A percentile compares a stretch with the other conserved stretches of the same genome.
Evolutionary conservation across 1,140 invertebrate species (phyloP).

Genomic region (Saccostrea cuccullata): DNA sequence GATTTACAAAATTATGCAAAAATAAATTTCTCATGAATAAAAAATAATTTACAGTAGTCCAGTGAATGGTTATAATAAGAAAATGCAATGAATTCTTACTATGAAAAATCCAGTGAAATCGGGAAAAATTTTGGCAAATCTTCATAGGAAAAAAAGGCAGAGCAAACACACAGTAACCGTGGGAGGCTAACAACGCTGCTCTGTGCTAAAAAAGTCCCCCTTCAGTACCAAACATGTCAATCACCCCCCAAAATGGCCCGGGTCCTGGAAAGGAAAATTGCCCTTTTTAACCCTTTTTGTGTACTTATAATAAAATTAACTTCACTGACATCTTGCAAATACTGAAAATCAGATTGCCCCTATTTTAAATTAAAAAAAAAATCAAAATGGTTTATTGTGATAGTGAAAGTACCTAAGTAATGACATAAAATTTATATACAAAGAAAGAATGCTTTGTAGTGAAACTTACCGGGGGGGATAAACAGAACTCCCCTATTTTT

Average conservation of each 20-base stretch:
- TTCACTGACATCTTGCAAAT: neutral
- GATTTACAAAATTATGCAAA: too few relatives aligned
- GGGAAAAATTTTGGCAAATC: slow-evolving; percentile 60
- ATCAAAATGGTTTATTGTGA: too few relatives aligned
- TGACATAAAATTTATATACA: too few relatives aligned
- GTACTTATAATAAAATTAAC: neutral
- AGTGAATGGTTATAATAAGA: neutral
- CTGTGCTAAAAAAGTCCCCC: slow-evolving; percentile 65
- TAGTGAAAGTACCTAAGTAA: too few relatives aligned
- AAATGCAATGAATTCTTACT: slow-evolving; percentile 43
- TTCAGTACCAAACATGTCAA: slow-evolving; percentile 70
- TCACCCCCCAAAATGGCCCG: slow-evolving; percentile 66
- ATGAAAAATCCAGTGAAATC: slow-evolving; percentile 65
- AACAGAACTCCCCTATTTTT: slow-evolving; percentile 60
- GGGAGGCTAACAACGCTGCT: slow-evolving; percentile 69
- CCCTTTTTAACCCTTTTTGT: neutral
- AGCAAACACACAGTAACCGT: slow-evolving; percentile 65
- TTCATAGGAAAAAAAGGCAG: slow-evolving; percentile 66
- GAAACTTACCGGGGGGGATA: slow-evolving; percentile 57
- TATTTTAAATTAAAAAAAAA: too few relatives aligned
- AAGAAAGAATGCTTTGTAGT: neutral
- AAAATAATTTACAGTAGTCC: too few relatives aligned
- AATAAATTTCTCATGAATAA: too few relatives aligned
- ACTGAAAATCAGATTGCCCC: too few relatives aligned
- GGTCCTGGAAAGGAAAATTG: slow-evolving; percentile 45